These are phyloP conservation scores for Platorchestia sp. DNA, from an alignment of 1,140 invertebrate genomes.

Conservation along the genomic window DNA sequence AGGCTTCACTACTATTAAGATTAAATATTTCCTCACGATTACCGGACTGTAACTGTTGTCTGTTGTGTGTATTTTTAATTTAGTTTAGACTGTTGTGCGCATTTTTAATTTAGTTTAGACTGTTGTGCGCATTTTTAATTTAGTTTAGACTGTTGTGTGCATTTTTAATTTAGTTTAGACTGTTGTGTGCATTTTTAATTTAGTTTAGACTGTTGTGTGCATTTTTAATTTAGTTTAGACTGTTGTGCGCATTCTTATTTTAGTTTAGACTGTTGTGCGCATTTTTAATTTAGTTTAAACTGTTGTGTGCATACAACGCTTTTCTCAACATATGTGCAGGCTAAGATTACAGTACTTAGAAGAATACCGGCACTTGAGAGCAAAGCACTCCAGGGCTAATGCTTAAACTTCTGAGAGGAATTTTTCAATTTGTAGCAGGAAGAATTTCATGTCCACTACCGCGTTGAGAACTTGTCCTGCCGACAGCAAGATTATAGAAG, in stretches of 20 bases:
- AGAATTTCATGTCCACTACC: constrained; percentile 8
- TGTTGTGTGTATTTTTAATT: neutral
- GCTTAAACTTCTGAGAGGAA: neutral
- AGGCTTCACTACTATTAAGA: neutral
- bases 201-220: no score
- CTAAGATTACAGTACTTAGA: neutral
- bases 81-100: no score
- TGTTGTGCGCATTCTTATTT: no score
- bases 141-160: no score
- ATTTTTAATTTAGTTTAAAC: no score
- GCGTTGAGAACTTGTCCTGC: constrained; percentile 20
- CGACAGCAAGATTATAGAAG: constrained; percentile 37
- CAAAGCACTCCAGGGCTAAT: constrained; percentile 8
- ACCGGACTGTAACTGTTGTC: neutral
- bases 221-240: no score
- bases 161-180: no score
- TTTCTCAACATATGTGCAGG: neutral
- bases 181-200: no score
- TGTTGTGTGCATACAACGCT: neutral
- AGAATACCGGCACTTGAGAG: neutral
- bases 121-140: no score
- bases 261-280: no score
- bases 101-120: no score
- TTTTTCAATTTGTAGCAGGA: constrained; percentile 30
- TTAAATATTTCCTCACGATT: neutral